A percentile compares a stretch with the other conserved stretches of the same genome.
phyloP scores from a whole-genome alignment of 92 coral and sea anemone species.

The Phenganax stokvisi region DNA sequence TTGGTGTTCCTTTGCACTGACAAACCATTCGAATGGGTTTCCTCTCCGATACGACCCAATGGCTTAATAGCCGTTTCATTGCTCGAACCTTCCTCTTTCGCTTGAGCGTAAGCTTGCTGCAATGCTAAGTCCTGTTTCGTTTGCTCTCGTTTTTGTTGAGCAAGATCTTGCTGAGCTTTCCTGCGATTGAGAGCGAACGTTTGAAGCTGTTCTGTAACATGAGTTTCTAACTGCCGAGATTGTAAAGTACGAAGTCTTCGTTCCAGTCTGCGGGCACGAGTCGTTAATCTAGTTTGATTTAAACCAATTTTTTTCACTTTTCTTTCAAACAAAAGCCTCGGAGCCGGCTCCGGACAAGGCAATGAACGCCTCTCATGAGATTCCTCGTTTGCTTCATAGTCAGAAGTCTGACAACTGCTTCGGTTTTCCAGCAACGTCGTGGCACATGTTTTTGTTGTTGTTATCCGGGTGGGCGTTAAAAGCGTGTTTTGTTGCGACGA shows the following conservation, averaged over 20 bases:
- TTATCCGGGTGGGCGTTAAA: constrained; percentile 44
- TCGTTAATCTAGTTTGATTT: constrained; percentile 69
- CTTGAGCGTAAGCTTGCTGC: not conserved
- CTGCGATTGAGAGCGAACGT: constrained; percentile 13
- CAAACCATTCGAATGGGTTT: not conserved
- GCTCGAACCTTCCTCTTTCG: constrained; percentile 29
- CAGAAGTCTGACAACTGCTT: constrained; percentile 27
- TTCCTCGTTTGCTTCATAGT: constrained; percentile 10
- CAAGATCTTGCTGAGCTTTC: not conserved
- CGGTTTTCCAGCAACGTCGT: constrained; percentile 10
- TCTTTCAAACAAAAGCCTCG: constrained; percentile 62
- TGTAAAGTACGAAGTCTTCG: constrained; percentile 98
- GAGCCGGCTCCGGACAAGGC: constrained; percentile 59
- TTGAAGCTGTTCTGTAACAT: constrained; percentile 85
- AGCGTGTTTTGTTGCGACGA: constrained; percentile 25
- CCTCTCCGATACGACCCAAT: constrained; percentile 14
- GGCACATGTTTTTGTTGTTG: constrained; percentile 45
- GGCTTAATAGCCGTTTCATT: not conserved
- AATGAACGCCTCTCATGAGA: constrained; percentile 64
- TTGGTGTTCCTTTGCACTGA: not conserved
- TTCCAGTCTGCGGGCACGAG: constrained; percentile 85
- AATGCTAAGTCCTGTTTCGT: constrained; percentile 3
- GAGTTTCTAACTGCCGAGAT: constrained; percentile 99
- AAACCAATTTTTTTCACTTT: constrained; percentile 61
- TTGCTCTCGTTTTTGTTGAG: constrained; percentile 3